Evolutionary conservation across 2,888 invertebrate genomes (phyloP).

Genomic region (Eustalomyia histrio): DNA sequence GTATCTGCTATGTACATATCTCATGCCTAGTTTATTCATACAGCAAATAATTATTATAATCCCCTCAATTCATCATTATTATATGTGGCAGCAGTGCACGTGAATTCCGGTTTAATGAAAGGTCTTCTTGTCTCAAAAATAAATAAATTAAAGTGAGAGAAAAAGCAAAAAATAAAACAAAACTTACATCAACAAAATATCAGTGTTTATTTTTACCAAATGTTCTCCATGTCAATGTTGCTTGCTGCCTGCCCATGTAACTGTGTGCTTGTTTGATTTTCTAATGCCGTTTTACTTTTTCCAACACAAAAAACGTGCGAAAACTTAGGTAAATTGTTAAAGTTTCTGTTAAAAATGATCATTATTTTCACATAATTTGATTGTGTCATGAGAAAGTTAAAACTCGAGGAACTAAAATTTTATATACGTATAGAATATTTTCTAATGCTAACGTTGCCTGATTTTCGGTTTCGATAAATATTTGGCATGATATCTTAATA

Average conservation of each 20-base stretch:
- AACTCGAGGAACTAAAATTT: conserved; percentile 1
- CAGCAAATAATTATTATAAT: conserved; percentile 72
- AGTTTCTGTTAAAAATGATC: conserved; percentile 42
- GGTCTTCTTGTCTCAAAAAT: conserved; percentile 43
- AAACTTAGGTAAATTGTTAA: conserved; percentile 51
- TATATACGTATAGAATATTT: no score
- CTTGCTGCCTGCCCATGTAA: conserved; percentile 27
- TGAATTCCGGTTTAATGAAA: conserved; percentile 58
- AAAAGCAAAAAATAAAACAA: background rate
- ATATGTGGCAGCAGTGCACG: conserved; percentile 65
- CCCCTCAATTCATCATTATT: conserved; percentile 76
- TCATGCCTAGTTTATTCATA: conserved; percentile 58
- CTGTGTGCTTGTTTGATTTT: conserved; percentile 33
- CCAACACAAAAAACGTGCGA: conserved; percentile 61
- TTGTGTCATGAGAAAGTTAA: conserved; percentile 55
- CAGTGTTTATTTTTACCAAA: conserved; percentile 8
- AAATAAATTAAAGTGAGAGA: conserved; percentile 23
- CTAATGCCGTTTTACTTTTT: conserved; percentile 1
- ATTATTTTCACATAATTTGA: conserved; percentile 62
- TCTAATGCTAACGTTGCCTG: no score
- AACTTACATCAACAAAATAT: conserved; percentile 23
- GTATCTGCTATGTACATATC: background rate
- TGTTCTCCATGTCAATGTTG: conserved; percentile 29
- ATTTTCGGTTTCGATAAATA: no score
- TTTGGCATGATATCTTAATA: no score